Conservation (phyloP, 2,797 vertebrate genomes). For the Ceyx erithaca region DNA sequence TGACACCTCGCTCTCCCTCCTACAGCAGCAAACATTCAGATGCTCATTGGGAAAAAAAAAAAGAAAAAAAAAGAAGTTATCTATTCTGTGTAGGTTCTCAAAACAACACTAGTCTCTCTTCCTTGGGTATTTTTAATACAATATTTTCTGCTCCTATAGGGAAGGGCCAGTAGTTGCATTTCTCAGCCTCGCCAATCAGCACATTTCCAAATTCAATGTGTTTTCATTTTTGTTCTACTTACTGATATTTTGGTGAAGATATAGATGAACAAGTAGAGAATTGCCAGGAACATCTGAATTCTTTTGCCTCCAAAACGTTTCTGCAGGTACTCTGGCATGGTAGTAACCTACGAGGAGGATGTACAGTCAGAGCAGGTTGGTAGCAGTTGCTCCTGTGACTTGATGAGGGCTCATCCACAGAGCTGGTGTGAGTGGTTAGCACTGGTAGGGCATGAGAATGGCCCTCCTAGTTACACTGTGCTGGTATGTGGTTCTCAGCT, state of each 20-base stretch:
- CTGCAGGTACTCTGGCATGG: conserved; percentile 94
- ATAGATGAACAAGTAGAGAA: conserved; percentile 95
- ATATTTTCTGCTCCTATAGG: background rate
- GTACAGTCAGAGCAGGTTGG: fast-evolving
- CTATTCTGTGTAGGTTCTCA: background rate
- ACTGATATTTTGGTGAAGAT: conserved; percentile 99
- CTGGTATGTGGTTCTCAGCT: background rate
- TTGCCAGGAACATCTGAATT: conserved; percentile 88
- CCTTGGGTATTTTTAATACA: background rate
- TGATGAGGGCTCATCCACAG: fast-evolving
- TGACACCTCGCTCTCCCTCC: background rate
- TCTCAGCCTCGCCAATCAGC: background rate
- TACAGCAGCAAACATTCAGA: background rate
- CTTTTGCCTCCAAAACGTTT: conserved; percentile 90
- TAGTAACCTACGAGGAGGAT: conserved; percentile 84
- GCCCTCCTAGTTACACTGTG: background rate
- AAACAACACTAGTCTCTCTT: fast-evolving
- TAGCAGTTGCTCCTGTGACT: fast-evolving
- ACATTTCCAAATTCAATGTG: background rate
- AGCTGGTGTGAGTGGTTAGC: background rate
- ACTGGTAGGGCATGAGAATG: background rate
- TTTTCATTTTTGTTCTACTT: conserved; percentile 35
- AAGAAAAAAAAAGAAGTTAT: no score
- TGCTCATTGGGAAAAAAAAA: background rate
- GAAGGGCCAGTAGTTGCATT: background rate